Conservation (phyloP, 2,113 vertebrate species). For the Siniperca knerii region DNA sequence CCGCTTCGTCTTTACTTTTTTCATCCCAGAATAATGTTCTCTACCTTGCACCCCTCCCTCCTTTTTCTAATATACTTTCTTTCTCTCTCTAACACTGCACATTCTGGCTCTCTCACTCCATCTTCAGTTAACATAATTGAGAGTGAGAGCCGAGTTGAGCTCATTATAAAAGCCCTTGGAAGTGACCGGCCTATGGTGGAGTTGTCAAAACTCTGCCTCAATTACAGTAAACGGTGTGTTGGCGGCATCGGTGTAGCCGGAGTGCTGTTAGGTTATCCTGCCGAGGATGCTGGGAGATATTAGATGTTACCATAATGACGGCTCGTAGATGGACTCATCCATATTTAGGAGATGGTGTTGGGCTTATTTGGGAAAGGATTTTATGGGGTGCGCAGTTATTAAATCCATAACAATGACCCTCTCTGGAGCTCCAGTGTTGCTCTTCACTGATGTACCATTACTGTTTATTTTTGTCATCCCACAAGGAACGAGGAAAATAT, state of each 20-base stretch:
- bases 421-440: background rate
- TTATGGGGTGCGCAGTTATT: constrained; percentile 24
- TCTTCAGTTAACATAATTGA: constrained; percentile 8
- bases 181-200: constrained; percentile 9
- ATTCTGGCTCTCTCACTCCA: background rate
- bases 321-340: constrained; percentile 13
- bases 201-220: constrained; percentile 25
- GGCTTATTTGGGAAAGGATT: constrained; percentile 16
- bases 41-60: background rate
- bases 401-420: constrained; percentile 17
- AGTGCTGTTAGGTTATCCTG: constrained; percentile 6
- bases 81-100: background rate
- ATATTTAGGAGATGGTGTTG: constrained; percentile 33
- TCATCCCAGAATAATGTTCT: background rate
- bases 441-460: background rate
- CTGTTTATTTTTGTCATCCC: background rate
- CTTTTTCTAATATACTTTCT: background rate
- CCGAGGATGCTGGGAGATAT: constrained; percentile 20
- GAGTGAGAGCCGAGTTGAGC: constrained; percentile 1
- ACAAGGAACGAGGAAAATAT: background rate
- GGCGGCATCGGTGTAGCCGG: background rate
- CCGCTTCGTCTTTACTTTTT: background rate
- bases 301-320: constrained; percentile 22
- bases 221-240: constrained; percentile 32
- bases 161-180: constrained; percentile 44